Evolutionary conservation across 2,888 invertebrate species (phyloP), one percentile per base, ranked within the genome.

Genomic region (Campopleginae sp.): DNA sequence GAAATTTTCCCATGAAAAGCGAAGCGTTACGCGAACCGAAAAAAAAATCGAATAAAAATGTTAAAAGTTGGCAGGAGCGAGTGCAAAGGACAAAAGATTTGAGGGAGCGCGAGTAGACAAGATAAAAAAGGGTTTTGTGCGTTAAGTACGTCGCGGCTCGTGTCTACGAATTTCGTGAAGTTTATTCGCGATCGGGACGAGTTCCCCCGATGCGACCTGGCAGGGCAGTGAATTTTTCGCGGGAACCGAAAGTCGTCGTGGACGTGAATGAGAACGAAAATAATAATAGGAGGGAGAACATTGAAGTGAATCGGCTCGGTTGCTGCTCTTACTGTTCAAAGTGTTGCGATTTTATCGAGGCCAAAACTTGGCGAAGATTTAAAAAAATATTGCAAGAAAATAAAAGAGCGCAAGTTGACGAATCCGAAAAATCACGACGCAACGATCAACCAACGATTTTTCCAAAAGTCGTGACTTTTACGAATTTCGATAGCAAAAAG

Each of bases 191-290:
- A 58, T 79, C 82, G 83, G 83, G 82, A 77, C 68, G 71, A 54
- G 85, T 80, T 85, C 82, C 85, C 82, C 79, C 83, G 80, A 82
- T 83, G 86, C 77, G 78, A 80, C 82, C 78, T 68, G 80, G 84
- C 66, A 68, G 71, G 80, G 86, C 70, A 80, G 71, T 75, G 51
- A 80, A 81, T 87, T 84, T 86, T 83, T 70, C 84, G 83, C 79
- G 83, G 80, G 70, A 75, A 81, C 71, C 72, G 84, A 80, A 84
- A 82, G 82, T 81, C 79, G 82, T 44, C 65, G 74, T 58, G 83
- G 78, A 80, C 54, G 65, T 44, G 68, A 61, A 74, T 44, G 77
- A 27, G 65, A 31, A 65, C 14, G 72, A 44, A 31, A 65, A 71
- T 46, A 76, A 77, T 27, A 86, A 48, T 63, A 74, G 79, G 83